Base-by-base conservation (phyloP, 2,797 vertebrate genomes). In the Falco naumanni region DNA sequence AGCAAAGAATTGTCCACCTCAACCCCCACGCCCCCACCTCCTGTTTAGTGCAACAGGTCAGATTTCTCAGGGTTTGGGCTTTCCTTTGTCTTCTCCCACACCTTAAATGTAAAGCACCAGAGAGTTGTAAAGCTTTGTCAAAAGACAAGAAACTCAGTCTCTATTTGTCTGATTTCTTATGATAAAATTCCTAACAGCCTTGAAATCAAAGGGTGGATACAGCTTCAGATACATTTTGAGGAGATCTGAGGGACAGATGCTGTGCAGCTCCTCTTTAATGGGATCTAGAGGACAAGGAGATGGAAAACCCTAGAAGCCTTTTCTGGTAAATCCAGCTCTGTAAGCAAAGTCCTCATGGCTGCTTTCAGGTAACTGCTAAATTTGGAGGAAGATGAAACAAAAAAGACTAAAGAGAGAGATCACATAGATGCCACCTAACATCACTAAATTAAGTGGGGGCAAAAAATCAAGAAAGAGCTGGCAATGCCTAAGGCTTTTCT, bases 1-100 rank as follows among this genome's bases (percentile, higher is more conserved):
- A 96, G 69, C 25, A 91, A 81, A 88, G 83, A 87, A 87, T 90
- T 93, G 56, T 20, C 28, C 34, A 16, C 39, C 79, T 59, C 72
- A 63, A 28, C 16, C 22, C 34, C 5, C 15, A 20, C 39, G 8
- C 6, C 10, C 6, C 16, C 29, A 13, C 22, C 8, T 9, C 8
- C 1, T 24, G 22, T 72, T 93, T 70, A 57, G 6, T 53, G 66
- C 48, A 85, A 47, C 78, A 68, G 48, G 13, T 80, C 26, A 56
- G 29, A 41, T 7, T 68, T 83, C 33, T 47, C 64, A 41, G 16
- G 37, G 1, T 48, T 74, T 79, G 65, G 13, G 6, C 19, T 89
- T 80, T 54, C 37, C 12, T 88, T 80, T 77, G 4, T 70, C 88
- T 91, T 56, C 14, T 25, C 3, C 41, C 45, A 13, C 3, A 0